Conservation (phyloP, 2,888 invertebrate species). For the Mechanitis messenoides region DNA sequence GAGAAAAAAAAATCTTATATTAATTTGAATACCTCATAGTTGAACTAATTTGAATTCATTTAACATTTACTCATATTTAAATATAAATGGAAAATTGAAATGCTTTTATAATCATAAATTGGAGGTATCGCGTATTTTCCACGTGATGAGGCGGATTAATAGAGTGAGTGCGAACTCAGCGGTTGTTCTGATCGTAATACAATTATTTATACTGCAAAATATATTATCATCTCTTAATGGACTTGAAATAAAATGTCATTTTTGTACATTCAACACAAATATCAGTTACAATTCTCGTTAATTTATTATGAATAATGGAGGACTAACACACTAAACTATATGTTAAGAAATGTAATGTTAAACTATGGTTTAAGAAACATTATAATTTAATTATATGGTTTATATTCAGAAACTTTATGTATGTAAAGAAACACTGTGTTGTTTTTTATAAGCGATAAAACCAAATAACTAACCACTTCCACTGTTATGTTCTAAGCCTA, state of each 20-base stretch:
- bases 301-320: neutral
- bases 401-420: no score
- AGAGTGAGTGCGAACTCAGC: conserved; percentile 35
- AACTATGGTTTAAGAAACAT: no score
- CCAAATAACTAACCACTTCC: neutral
- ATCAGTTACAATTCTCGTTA: neutral
- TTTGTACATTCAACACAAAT: neutral
- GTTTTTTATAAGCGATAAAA: no score
- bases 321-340: no score
- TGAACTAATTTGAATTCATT: no score
- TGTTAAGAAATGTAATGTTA: no score
- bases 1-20: no score
- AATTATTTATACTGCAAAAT: neutral
- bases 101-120: conserved; percentile 31
- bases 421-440: no score
- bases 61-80: conserved; percentile 13
- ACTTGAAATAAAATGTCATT: neutral
- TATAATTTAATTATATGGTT: no score
- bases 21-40: no score
- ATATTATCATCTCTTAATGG: neutral
- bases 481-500: conserved; percentile 3
- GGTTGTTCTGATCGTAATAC: conserved; percentile 14
- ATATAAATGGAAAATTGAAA: conserved; percentile 21
- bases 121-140: conserved; percentile 29
- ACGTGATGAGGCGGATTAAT: conserved; percentile 31